These are phyloP conservation scores for Esox niger DNA, from an alignment of 2,113 vertebrate species.

Conservation along the genomic window DNA sequence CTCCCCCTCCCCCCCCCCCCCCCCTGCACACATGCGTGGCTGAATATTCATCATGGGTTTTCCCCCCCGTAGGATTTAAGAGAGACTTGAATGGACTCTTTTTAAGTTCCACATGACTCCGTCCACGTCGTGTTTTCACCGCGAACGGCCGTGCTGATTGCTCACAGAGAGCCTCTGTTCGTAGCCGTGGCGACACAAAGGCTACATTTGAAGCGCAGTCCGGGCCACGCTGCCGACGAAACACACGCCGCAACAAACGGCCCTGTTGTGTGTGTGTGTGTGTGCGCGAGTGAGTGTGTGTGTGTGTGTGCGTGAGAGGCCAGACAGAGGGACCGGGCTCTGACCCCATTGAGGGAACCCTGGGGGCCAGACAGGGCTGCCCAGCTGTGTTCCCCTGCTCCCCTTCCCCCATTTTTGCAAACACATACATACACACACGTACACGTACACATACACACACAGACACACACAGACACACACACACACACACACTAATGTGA, in stretches of 20 bases:
- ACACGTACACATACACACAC: conserved; percentile 11
- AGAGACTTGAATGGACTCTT: conserved; percentile 70
- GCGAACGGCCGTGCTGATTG: conserved; percentile 51
- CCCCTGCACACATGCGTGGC: conserved; percentile 52
- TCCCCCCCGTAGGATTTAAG: conserved; percentile 53
- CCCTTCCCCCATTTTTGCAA: conserved; percentile 14
- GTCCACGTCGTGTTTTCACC: conserved; percentile 61
- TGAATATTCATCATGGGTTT: neutral
- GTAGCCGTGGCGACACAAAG: conserved; percentile 73
- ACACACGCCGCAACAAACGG: conserved; percentile 77
- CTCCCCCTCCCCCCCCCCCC: too few species aligned
- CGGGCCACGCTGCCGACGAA: conserved; percentile 66
- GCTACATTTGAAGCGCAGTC: conserved; percentile 77
- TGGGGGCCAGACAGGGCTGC: conserved; percentile 65
- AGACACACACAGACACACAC: conserved; percentile 4
- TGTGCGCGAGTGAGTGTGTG: conserved; percentile 67
- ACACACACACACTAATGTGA: conserved; percentile 43
- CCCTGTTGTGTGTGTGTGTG: conserved; percentile 67
- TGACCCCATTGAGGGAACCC: conserved; percentile 69
- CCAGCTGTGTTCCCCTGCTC: conserved; percentile 68
- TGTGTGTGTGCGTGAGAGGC: conserved; percentile 64
- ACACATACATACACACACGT: conserved; percentile 1
- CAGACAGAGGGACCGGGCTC: conserved; percentile 74
- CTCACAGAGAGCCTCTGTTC: conserved; percentile 78
- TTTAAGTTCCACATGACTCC: conserved; percentile 67